Evolutionary conservation across 2,888 invertebrate genomes (phyloP), one percentile per base, ranked within the genome.

Genomic region (Macrophya annulata): DNA sequence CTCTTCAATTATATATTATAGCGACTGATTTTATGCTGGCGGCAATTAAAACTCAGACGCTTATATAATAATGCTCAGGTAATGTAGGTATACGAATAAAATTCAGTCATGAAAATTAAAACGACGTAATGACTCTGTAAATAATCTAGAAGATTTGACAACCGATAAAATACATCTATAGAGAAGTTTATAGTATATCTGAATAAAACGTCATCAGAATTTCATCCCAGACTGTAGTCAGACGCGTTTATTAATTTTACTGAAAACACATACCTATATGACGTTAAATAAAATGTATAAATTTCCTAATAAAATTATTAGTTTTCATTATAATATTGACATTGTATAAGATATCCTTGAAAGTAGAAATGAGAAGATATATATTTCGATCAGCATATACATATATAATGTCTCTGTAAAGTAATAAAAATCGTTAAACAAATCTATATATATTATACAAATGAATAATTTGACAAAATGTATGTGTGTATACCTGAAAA

Each of bases 11-110:
- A 81, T 76, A 51, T 40, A 4, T 51, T 15, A 21, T 21, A 21
- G 43, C 21, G 81, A 62, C 81, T 81, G 81, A 81, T 81, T 62
- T 81, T 81, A 62, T 81, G 17, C 81, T 81, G 81, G 81, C 81
- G 81, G 81, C 25, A 81, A 81, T 81, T 21, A 62, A 81, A 81
- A 43, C 21, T 81, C 81, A 81, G 81, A 40, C 37, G 40, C 21
- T 62, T 31, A 31, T n/a, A n/a, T n/a, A n/a, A n/a, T n/a, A 8
- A 81, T 62, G 59, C 40, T 21, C 37, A 21, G 40, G 37, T 62
- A 62, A 59, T 51, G n/a, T n/a, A n/a, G 15, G 40, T n/a, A 9
- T 21, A 43, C 37, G 12, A 25, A 79, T 43, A 45, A 59, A 62
- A 68, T 31, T 81, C 1, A 59, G n/a, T 17, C 40, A 43, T 40